phyloP scores from a whole-genome alignment of 2,113 vertebrate species.

The Eleginops maclovinus region DNA sequence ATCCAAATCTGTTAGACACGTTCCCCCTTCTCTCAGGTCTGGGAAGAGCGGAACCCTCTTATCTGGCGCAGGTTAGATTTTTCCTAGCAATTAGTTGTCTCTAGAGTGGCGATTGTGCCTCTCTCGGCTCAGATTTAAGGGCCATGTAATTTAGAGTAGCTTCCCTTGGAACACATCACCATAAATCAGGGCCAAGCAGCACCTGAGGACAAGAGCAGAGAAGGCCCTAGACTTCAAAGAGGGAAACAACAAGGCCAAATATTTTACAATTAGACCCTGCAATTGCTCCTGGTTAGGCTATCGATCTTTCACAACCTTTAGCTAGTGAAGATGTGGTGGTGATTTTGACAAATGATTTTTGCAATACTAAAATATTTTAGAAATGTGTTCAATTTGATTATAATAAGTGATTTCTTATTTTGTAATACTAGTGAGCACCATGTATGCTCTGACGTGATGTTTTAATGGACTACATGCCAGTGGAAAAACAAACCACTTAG shows the following conservation, averaged over 20 bases:
- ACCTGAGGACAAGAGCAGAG: conserved; percentile 76
- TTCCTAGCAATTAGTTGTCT: conserved; percentile 76
- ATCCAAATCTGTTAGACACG: conserved; percentile 33
- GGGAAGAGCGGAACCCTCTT: conserved; percentile 59
- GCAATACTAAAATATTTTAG: neutral
- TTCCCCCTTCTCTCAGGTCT: conserved; percentile 55
- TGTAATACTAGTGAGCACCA: too few species aligned
- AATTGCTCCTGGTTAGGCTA: conserved; percentile 56
- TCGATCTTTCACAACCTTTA: conserved; percentile 44
- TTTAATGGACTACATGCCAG: too few species aligned
- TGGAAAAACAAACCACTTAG: too few species aligned
- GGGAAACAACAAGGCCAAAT: conserved; percentile 71
- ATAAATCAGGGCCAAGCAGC: conserved; percentile 81
- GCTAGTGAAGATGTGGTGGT: neutral
- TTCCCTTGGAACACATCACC: conserved; percentile 69
- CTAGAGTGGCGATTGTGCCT: conserved; percentile 66
- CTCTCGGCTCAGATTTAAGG: conserved; percentile 68
- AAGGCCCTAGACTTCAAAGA: conserved; percentile 75
- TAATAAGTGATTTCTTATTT: too few species aligned
- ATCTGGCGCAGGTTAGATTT: conserved; percentile 58
- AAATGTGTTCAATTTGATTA: neutral
- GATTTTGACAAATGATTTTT: neutral
- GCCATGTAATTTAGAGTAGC: conserved; percentile 79
- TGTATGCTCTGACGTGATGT: too few species aligned
- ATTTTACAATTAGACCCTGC: conserved; percentile 78